These are phyloP conservation scores for Ptychoptera contaminata DNA, from an alignment of 2,888 invertebrate species.

Conservation along the genomic window DNA sequence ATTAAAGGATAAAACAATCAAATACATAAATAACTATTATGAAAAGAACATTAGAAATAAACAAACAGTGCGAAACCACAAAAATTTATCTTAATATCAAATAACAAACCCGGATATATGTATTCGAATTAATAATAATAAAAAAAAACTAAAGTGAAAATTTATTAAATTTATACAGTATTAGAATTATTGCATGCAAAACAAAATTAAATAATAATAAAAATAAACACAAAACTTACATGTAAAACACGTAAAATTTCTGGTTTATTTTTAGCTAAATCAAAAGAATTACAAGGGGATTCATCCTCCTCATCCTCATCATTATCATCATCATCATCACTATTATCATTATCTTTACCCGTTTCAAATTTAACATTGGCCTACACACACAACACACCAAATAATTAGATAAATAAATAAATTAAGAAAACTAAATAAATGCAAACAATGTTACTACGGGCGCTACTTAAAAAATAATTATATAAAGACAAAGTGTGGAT, in stretches of 20 bases:
- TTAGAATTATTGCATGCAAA: no score
- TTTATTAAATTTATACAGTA: no score
- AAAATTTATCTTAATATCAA: no score
- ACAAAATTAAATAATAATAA: neutral
- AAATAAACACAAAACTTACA: constrained; percentile 1
- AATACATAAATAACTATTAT: no score
- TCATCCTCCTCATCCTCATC: constrained; percentile 20
- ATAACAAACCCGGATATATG: no score
- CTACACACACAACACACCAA: neutral
- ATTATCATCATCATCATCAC: constrained; percentile 16
- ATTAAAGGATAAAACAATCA: no score
- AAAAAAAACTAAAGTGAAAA: neutral
- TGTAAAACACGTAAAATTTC: constrained; percentile 15
- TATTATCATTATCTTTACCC: constrained; percentile 17
- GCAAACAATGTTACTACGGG: constrained; percentile 6
- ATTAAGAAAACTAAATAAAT: neutral
- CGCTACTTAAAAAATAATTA: constrained; percentile 2
- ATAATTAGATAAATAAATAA: neutral
- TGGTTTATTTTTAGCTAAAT: constrained; percentile 27
- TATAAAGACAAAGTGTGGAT: neutral
- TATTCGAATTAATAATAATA: no score
- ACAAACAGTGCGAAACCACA: no score
- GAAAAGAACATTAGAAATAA: no score
- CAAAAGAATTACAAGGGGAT: constrained; percentile 26
- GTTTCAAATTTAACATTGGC: constrained; percentile 15